Evolutionary conservation across 2,888 invertebrate genomes (phyloP).

Genomic region (Darwinula stevensoni): DNA sequence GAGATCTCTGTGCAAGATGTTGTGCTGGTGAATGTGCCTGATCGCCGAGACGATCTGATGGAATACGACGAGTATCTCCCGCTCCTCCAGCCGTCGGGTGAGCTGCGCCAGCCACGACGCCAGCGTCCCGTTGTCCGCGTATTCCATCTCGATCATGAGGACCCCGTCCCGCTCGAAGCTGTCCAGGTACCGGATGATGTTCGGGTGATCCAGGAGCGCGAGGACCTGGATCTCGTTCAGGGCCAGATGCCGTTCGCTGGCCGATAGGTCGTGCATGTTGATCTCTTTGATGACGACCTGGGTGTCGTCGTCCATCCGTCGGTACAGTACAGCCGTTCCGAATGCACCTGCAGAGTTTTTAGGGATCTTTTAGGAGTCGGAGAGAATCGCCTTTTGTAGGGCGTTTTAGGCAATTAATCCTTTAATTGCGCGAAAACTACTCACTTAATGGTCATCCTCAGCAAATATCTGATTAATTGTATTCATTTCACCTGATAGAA

Average conservation of each 20-base stretch:
- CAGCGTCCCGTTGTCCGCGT: slow-evolving; percentile 39
- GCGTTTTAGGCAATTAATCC: too few relatives aligned
- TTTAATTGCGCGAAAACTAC: too few relatives aligned
- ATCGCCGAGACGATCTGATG: slow-evolving; percentile 36
- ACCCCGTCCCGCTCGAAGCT: slow-evolving; percentile 37
- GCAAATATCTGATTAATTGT: too few relatives aligned
- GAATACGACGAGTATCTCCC: slow-evolving; percentile 28
- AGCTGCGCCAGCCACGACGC: slow-evolving; percentile 28
- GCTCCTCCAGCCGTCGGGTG: slow-evolving; percentile 25
- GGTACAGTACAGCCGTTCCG: slow-evolving; percentile 35
- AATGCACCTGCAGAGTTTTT: slow-evolving; percentile 24
- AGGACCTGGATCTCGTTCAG: slow-evolving; percentile 37
- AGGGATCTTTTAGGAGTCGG: background rate
- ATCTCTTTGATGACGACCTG: slow-evolving; percentile 42
- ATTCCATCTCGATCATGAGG: slow-evolving; percentile 45
- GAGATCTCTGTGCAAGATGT: slow-evolving; percentile 25
- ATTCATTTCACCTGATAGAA: too few relatives aligned
- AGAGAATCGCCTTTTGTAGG: too few relatives aligned
- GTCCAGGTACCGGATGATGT: slow-evolving; percentile 38
- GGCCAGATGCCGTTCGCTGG: slow-evolving; percentile 30
- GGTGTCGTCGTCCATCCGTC: slow-evolving; percentile 27
- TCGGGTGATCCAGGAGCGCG: slow-evolving; percentile 36
- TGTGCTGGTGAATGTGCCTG: slow-evolving; percentile 34
- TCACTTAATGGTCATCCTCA: too few relatives aligned
- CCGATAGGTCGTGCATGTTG: slow-evolving; percentile 32